phyloP scores from a whole-genome alignment of 2,113 vertebrate genomes.

The Anguilla japonica region DNA sequence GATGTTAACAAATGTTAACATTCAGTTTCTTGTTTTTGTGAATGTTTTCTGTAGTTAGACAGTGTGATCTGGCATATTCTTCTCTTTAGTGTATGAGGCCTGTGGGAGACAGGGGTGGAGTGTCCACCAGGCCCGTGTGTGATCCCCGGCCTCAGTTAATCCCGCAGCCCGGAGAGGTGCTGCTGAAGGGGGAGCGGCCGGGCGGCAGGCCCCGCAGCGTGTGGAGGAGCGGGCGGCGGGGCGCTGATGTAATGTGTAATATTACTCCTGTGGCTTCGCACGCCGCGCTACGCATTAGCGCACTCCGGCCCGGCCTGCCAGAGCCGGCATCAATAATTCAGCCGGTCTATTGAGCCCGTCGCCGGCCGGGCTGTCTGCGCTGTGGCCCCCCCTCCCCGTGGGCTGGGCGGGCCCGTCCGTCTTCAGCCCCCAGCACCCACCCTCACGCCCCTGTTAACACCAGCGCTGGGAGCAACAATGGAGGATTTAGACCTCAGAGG shows the following conservation, averaged over 20 bases:
- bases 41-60: too few species aligned
- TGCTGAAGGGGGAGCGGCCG: constrained; percentile 7
- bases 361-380: not conserved
- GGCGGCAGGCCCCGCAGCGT: not conserved
- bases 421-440: not conserved
- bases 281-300: constrained; percentile 5
- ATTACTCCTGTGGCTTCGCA: not conserved
- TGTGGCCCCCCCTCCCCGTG: not conserved
- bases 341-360: constrained; percentile 3
- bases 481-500: not conserved
- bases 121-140: not conserved
- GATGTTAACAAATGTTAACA: not conserved
- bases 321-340: constrained; percentile 31
- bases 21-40: not conserved
- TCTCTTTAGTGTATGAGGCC: not conserved
- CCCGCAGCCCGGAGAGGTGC: constrained; percentile 6
- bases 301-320: not conserved
- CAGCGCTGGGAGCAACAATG: not conserved
- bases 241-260: constrained; percentile 24
- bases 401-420: not conserved
- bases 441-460: not conserved
- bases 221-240: not conserved
- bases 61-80: not conserved
- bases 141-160: constrained; percentile 26
- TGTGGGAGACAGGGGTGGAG: not conserved